Conservation (phyloP, 2,888 invertebrate species). For the Vesta saturnalis region DNA sequence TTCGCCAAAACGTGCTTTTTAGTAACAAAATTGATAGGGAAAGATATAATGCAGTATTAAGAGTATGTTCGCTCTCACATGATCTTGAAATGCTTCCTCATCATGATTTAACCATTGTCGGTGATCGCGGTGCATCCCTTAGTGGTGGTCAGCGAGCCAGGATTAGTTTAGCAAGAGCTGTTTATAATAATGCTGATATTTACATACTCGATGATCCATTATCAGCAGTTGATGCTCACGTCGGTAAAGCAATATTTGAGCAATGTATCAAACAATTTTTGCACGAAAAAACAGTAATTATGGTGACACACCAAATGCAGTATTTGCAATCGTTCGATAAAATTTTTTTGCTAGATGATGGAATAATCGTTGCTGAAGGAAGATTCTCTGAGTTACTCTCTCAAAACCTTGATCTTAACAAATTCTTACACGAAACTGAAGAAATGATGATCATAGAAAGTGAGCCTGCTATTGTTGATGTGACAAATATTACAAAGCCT, state of each 20-base stretch:
- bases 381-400: background rate
- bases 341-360: background rate
- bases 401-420: background rate
- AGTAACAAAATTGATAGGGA: background rate
- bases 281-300: background rate
- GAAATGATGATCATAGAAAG: background rate
- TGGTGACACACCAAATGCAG: background rate
- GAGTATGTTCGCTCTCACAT: background rate
- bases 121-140: background rate
- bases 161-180: background rate
- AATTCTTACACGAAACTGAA: background rate
- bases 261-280: background rate
- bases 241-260: background rate
- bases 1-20: background rate
- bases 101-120: background rate
- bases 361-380: background rate
- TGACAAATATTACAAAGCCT: background rate
- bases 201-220: background rate
- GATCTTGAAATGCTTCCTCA: background rate
- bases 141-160: background rate
- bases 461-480: background rate
- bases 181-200: background rate
- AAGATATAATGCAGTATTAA: background rate
- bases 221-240: background rate
- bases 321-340: background rate